Evolutionary conservation across 1,140 invertebrate species (phyloP), one percentile per base, ranked within the genome.

Genomic region (Cyclargus thomasi): DNA sequence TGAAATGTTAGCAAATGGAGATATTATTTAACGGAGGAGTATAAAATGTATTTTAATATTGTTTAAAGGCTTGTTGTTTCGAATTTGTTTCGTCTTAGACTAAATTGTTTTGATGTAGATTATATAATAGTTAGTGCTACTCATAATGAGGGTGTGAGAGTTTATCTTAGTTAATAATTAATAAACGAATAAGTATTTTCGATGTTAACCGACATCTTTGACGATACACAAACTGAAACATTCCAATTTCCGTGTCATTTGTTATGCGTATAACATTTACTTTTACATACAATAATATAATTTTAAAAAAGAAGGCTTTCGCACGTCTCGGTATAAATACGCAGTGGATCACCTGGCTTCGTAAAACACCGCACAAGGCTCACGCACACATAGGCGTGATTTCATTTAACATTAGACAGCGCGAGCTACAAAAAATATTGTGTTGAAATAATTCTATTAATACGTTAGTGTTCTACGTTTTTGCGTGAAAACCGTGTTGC

Each of bases 151-250:
- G 80, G 70, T 74, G 74, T 75, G 77, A 83, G 75, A 81, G 72
- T 81, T 73, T 81, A 79, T 80, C 72, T 75, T 70, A 76, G 72
- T 71, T 82, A 76, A 82, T 78, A 78, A 77, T 71, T 74, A 74
- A 64, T 74, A 74, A 64, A 47, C 53, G 74, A 74, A 67, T 76
- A 78, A 80, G 74, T 83, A 84, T 81, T 82, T 78, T 82, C 75
- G 77, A 76, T 77, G 77, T 80, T 80, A 76, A 8, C 73, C 71
- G 73, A 73, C 77, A 80, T 83, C 78, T 78, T 77, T 76, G 73
- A 67, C 64, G 68, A 75, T 70, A 64, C 73, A 67, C 76, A 67
- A 75, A 67, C 71, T 69, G 57, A 47, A 72, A 83, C 83, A 87
- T 85, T 87, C 82, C 85, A 83, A n/a, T 81, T 63, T 63, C 69